These are phyloP conservation scores for Takifugu bimaculatus DNA, from an alignment of 2,113 vertebrate genomes.

Conservation along the genomic window DNA sequence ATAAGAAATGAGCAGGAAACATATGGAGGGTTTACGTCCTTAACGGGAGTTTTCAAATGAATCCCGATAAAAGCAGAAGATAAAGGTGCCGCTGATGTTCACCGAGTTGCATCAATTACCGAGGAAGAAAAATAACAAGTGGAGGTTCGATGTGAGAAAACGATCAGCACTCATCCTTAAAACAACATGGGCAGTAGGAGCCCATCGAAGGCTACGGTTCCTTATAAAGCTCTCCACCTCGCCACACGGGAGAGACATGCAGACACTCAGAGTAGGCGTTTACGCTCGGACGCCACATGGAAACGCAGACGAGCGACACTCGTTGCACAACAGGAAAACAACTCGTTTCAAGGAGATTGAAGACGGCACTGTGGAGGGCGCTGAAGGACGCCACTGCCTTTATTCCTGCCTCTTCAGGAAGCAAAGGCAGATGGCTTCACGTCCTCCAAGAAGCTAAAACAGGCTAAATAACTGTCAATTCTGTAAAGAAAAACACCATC, in stretches of 20 bases:
- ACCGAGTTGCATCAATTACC: neutral
- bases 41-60: no score
- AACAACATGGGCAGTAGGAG: conserved; percentile 50
- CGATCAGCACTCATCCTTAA: conserved; percentile 16
- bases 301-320: conserved; percentile 29
- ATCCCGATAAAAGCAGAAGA: no score
- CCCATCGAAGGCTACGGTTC: conserved; percentile 57
- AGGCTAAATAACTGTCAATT: neutral
- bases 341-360: conserved; percentile 41
- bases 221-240: conserved; percentile 43
- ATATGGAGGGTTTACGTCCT: no score
- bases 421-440: neutral
- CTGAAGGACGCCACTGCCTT: conserved; percentile 21
- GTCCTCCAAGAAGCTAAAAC: neutral
- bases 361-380: conserved; percentile 38
- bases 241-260: no score
- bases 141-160: conserved; percentile 16
- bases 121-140: neutral
- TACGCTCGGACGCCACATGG: no score
- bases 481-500: no score
- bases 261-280: no score
- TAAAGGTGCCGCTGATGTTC: no score
- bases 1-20: no score
- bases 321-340: conserved; percentile 44
- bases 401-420: neutral